Evolutionary conservation across 1,140 invertebrate species (phyloP).

Genomic region (Orchestia grillus): DNA sequence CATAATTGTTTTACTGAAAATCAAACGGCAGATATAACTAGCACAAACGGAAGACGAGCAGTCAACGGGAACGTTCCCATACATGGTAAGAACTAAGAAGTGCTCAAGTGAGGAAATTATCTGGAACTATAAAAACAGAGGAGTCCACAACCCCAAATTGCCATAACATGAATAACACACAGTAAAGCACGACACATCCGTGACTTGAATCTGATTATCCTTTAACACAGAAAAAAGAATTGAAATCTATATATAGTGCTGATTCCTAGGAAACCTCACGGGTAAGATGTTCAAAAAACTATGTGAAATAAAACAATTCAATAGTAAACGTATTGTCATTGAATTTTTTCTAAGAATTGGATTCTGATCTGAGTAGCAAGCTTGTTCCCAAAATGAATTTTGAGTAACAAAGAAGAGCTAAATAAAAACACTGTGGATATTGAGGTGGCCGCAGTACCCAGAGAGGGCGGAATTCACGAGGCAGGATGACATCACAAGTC

Average conservation of each 20-base stretch:
- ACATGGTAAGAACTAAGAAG: not conserved
- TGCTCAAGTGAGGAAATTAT: not conserved
- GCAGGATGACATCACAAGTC: constrained; percentile 6
- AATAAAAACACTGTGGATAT: not conserved
- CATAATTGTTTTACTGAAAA: too few species aligned
- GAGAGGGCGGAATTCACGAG: not conserved
- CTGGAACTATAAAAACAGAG: not conserved
- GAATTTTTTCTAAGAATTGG: too few species aligned
- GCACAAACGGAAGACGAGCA: not conserved
- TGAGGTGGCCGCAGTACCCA: not conserved
- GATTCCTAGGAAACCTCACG: too few species aligned
- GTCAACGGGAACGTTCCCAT: not conserved
- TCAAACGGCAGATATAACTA: not conserved
- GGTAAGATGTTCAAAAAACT: too few species aligned
- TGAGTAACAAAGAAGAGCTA: not conserved
- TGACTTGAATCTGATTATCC: not conserved
- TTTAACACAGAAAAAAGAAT: not conserved
- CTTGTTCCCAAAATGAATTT: not conserved
- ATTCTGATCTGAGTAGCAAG: not conserved
- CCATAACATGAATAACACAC: not conserved
- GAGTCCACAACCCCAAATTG: not conserved
- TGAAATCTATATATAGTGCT: too few species aligned
- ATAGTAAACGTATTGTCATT: too few species aligned
- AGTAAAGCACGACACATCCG: not conserved
- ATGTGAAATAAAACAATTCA: too few species aligned